These are phyloP conservation scores for Enteromius viviparus DNA, from an alignment of 2,797 vertebrate genomes.

Conservation along the genomic window DNA sequence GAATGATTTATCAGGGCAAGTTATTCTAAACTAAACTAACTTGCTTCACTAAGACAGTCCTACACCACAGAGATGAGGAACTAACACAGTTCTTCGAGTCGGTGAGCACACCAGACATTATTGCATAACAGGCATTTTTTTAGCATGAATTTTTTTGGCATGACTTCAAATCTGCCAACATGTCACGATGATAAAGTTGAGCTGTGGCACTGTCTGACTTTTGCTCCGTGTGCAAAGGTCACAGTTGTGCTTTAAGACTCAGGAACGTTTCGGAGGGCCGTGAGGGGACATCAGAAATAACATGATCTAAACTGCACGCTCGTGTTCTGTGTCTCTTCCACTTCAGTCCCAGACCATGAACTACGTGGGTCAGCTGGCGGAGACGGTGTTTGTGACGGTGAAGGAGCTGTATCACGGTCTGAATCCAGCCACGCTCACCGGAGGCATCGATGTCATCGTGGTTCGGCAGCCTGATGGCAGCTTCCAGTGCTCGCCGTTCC, in stretches of 20 bases:
- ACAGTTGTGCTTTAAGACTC: not conserved
- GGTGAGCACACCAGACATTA: not conserved
- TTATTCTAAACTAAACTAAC: not conserved
- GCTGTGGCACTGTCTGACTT: conserved; percentile 4
- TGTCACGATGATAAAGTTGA: conserved; percentile 16
- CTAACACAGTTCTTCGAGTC: not conserved
- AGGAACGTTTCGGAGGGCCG: not conserved
- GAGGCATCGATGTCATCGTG: conserved; percentile 92
- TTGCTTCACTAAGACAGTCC: not conserved
- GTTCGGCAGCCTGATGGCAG: conserved; percentile 89
- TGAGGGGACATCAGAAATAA: not conserved
- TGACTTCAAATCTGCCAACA: not conserved
- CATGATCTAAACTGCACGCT: not conserved
- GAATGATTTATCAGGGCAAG: not conserved
- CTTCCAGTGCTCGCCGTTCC: conserved; percentile 93
- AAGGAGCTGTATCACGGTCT: conserved; percentile 91
- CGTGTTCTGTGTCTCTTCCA: not conserved
- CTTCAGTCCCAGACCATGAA: conserved; percentile 88
- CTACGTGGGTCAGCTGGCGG: conserved; percentile 92
- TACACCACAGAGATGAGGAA: not conserved
- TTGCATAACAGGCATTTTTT: not conserved
- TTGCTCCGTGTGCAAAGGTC: conserved; percentile 34
- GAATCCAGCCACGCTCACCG: conserved; percentile 90
- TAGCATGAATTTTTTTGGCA: not conserved
- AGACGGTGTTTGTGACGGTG: conserved; percentile 87